phyloP scores from a whole-genome alignment of 2,888 invertebrate species.

The Lasiommata megera region DNA sequence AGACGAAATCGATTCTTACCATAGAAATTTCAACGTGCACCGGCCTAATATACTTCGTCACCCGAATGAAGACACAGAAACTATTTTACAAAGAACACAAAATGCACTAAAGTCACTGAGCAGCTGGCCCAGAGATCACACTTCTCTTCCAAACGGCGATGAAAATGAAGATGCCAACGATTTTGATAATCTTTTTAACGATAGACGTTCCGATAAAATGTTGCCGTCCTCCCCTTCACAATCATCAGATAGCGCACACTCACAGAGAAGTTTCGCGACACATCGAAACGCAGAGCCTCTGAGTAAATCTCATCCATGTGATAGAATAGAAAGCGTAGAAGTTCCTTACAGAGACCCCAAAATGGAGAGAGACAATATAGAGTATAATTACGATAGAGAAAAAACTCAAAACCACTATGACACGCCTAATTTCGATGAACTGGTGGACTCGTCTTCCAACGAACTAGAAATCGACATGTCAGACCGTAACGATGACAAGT shows the following conservation, averaged over 20 bases:
- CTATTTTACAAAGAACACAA: constrained; percentile 92
- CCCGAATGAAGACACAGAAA: constrained; percentile 87
- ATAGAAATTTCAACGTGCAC: constrained; percentile 49
- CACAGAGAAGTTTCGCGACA: constrained; percentile 84
- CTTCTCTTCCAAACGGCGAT: constrained; percentile 83
- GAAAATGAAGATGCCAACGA: constrained; percentile 89
- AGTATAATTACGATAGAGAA: constrained; percentile 63
- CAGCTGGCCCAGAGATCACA: constrained; percentile 88
- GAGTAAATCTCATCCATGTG: constrained; percentile 47
- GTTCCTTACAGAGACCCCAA: constrained; percentile 33
- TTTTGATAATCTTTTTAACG: constrained; percentile 92
- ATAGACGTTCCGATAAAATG: constrained; percentile 86
- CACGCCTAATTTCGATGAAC: constrained; percentile 88
- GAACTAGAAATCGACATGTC: constrained; percentile 91
- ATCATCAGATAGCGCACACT: constrained; percentile 83
- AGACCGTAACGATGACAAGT: constrained; percentile 84
- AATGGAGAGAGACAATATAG: constrained; percentile 55
- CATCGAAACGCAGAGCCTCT: constrained; percentile 49
- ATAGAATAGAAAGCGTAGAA: constrained; percentile 41
- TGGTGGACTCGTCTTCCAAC: constrained; percentile 89
- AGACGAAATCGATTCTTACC: constrained; percentile 52
- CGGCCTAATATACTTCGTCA: constrained; percentile 64
- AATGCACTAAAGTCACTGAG: constrained; percentile 93
- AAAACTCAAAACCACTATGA: constrained; percentile 84
- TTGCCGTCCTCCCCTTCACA: constrained; percentile 85